Conservation (phyloP, 2,113 vertebrate species). For the Pangasianodon hypophthalmus region DNA sequence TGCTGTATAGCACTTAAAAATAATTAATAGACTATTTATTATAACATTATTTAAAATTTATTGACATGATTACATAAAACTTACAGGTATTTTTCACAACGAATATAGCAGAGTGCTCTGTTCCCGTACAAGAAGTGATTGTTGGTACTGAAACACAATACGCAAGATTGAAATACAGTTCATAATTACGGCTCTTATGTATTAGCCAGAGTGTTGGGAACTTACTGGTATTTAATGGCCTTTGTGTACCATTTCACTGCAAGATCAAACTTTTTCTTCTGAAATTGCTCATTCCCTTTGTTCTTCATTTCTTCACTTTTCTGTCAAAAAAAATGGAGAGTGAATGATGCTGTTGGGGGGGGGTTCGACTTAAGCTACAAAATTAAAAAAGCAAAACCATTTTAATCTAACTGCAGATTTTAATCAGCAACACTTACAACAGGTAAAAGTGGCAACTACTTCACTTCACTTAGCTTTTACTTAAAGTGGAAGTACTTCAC, state of each 20-base stretch:
- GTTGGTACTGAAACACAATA: slow-evolving; percentile 71
- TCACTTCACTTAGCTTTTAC: background rate
- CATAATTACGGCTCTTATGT: background rate
- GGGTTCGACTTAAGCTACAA: no score
- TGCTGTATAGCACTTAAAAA: background rate
- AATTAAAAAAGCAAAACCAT: no score
- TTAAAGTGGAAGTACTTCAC: background rate
- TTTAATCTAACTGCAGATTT: background rate
- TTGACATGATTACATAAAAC: slow-evolving; percentile 44
- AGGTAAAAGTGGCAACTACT: background rate
- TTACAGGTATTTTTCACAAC: slow-evolving; percentile 72
- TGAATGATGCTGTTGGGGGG: background rate
- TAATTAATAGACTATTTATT: background rate
- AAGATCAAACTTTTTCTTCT: slow-evolving; percentile 71
- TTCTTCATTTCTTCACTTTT: slow-evolving; percentile 83
- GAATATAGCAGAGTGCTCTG: slow-evolving; percentile 86
- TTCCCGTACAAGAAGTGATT: slow-evolving; percentile 92
- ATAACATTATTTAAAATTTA: background rate
- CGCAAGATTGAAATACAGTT: background rate
- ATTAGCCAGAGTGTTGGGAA: background rate
- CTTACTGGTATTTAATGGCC: slow-evolving; percentile 87
- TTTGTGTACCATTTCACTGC: slow-evolving; percentile 82
- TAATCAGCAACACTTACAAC: background rate
- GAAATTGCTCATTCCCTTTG: slow-evolving; percentile 83
- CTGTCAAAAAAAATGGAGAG: slow-evolving; percentile 62